Percentiles rank a stretch among this genome's conserved stretches.
phyloP scores from a whole-genome alignment of 2,797 vertebrate genomes.

The Rallus crepitans region DNA sequence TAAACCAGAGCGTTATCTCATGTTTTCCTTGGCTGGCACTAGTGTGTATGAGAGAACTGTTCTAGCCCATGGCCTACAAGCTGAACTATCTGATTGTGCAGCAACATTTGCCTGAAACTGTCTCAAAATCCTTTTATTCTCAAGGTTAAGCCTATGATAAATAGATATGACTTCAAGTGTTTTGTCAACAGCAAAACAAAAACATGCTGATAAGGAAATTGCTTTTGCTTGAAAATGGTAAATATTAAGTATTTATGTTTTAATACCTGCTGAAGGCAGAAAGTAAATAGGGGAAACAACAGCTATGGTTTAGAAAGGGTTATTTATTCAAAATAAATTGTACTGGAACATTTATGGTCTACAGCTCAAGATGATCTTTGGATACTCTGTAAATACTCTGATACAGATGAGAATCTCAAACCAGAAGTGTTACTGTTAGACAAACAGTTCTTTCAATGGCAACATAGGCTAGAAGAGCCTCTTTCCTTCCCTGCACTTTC shows the following conservation, averaged over 20 bases:
- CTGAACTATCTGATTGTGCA: rapidly evolving
- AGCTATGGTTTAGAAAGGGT: neutral
- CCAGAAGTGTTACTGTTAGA: neutral
- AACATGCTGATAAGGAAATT: neutral
- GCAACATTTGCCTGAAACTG: neutral
- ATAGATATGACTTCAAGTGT: neutral
- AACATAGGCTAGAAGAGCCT: neutral
- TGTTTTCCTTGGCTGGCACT: neutral
- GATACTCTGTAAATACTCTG: neutral
- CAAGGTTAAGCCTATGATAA: neutral
- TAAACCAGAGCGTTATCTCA: neutral
- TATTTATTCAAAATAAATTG: neutral
- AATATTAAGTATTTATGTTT: neutral
- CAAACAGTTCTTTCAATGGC: neutral
- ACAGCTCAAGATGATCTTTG: neutral
- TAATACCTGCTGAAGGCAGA: neutral
- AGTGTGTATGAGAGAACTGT: neutral
- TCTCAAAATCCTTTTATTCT: neutral
- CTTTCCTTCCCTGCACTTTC: neutral
- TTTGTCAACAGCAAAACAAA: neutral
- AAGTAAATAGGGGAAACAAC: neutral
- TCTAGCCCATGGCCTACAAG: neutral
- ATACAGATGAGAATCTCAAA: neutral
- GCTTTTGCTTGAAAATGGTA: neutral
- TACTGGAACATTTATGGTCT: neutral